Evolutionary conservation across 64 coral and sea anemone genomes (phyloP).

Genomic region (Platygyra sinensis): DNA sequence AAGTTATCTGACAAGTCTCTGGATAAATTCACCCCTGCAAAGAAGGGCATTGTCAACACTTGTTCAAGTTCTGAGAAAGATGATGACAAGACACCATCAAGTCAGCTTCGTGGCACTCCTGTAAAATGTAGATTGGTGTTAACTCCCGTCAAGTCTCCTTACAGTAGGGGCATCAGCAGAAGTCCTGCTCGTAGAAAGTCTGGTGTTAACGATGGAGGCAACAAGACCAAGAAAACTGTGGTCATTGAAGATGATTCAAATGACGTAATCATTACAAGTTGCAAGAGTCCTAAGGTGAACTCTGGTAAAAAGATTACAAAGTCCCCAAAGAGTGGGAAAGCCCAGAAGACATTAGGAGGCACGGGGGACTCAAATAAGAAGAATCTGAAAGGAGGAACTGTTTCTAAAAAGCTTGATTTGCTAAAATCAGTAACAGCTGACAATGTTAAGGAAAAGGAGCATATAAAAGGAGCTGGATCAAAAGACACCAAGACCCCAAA

Average conservation of each 20-base stretch:
- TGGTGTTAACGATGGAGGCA: background rate
- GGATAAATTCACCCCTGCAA: background rate
- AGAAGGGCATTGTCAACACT: background rate
- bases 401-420: background rate
- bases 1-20: background rate
- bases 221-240: background rate
- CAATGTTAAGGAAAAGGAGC: background rate
- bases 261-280: background rate
- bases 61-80: background rate
- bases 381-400: background rate
- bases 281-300: background rate
- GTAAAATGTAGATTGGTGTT: slow-evolving; percentile 37
- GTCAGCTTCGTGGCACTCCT: slow-evolving; percentile 16
- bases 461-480: background rate
- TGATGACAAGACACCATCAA: slow-evolving; percentile 15
- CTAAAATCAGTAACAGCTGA: background rate
- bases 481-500: background rate
- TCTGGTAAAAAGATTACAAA: slow-evolving; percentile 1
- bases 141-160: slow-evolving; percentile 24
- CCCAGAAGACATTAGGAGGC: background rate
- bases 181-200: background rate
- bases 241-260: background rate
- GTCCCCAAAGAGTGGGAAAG: background rate
- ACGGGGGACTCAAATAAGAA: background rate
- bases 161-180: background rate